Evolutionary conservation across 1,140 invertebrate genomes (phyloP), one percentile per base, ranked within the genome.

Genomic region (Philotrypesis tridentata): DNA sequence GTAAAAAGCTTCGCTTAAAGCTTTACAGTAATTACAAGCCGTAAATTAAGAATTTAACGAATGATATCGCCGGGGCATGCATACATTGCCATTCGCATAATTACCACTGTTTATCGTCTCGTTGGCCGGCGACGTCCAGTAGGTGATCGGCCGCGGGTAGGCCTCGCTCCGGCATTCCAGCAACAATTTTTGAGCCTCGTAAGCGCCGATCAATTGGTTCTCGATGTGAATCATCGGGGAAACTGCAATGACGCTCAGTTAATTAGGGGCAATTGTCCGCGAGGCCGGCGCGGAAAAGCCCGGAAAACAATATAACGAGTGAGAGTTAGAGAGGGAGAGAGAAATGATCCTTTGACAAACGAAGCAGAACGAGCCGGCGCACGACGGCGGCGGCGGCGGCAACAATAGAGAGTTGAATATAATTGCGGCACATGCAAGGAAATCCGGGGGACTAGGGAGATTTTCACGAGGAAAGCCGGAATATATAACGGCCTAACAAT

Each of bases 111-210:
- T 85, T 33, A 92, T 89, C 8, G 90, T 92, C 80, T 91, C 90
- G 73, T 92, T 92, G 0, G 84, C 88, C 21, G 92, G 90, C 31
- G 87, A 90, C 9, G 89, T 89, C 94, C 94, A 94, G 83, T 92
- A 93, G 82, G 92, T 93, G 71, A 93, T 92, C 5, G 93, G 93
- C 65, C 90, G 91, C 17, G 94, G 94, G 85, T 90, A 93, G 31
- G 94, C 93, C 80, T 94, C 94, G 14, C 93, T 93, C 79, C 91
- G 90, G 85, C 94, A 95, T 83, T 94, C 93, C 75, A 95, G 88
- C 2, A 91, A 92, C 5, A 95, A 88, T 29, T 89, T 92, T 78
- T 92, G 91, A 3, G 92, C 92, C 43, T 92, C 87, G 29, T 92
- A 93, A 83, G 93, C 93, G 12, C 93, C 93, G 7, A 94, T 90